Base-by-base conservation (phyloP, 2,113 vertebrate genomes). In the Entelurus aequoreus region DNA sequence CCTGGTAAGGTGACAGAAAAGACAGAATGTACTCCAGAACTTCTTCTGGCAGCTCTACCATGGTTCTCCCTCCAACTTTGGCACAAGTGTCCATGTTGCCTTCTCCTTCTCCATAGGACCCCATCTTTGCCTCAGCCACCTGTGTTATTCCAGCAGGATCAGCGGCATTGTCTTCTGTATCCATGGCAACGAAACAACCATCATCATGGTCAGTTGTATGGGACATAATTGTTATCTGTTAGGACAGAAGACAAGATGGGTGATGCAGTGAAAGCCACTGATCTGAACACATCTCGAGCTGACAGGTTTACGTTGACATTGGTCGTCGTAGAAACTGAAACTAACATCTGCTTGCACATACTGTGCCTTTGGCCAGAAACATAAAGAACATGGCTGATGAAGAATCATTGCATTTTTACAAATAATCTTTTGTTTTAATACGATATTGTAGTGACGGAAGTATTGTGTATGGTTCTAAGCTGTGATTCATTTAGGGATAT, bases 11-110 rank as follows among this genome's bases (percentile, higher is more conserved):
- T 0, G 96, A 98, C 1, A 98, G 93, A 82, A 99, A 99, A 68
- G 97, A 98, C 66, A 99, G 85, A 81, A 99, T 99, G 55, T 96
- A 98, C 75, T 98, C 97, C 63, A 99, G 79, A 68, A 99, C 95
- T 82, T 99, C 97, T 75, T 99, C 97, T 0, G 97, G 97, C 56
- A 99, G 84, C 82, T 98, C 94, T 60, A 88, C 72, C 94, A 99
- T 98, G 0, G 91, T 92, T 58, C 86, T 82, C 64, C 87, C 75
- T 7, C 55, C 75, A 72, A 60, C 74, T 78, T 81, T 80, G 74
- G 68, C 75, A 79, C 74, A 38, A 12, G 68, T 67, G 68, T 88
- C 86, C 59, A 77, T 54, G 63, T 63, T 66, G 89, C 62, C 90
- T 69, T 89, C 73, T 63, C 84, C 84, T 62, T 84, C 84, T 1